These are phyloP conservation scores for Koerneria pararmatus DNA, from an alignment of 2,888 invertebrate species.

Conservation along the genomic window DNA sequence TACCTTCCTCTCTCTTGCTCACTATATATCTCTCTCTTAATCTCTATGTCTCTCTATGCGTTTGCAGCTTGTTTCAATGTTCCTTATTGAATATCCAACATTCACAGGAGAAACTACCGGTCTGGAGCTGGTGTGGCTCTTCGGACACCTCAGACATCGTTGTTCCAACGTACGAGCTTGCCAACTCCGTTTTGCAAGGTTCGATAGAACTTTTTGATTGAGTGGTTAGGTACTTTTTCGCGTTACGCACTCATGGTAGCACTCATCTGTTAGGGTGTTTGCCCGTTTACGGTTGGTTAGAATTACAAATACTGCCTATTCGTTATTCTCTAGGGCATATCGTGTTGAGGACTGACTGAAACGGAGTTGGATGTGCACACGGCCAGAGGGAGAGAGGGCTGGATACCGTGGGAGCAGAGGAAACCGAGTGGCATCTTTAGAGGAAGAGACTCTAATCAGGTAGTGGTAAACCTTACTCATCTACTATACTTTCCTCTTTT, in stretches of 20 bases:
- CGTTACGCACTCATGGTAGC: no score
- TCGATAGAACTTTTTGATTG: no score
- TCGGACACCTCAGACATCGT: slow-evolving; percentile 57
- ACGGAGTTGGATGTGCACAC: no score
- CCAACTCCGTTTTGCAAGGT: neutral
- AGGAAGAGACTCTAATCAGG: slow-evolving; percentile 23
- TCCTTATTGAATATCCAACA: no score
- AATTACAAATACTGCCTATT: neutral
- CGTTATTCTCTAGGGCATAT: neutral
- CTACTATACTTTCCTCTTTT: neutral
- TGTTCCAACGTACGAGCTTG: neutral
- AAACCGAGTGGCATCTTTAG: slow-evolving; percentile 1
- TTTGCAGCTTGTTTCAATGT: no score
- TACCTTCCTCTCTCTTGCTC: neutral
- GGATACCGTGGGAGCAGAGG: slow-evolving; percentile 18
- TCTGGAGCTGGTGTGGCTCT: slow-evolving; percentile 95
- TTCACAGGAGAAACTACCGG: slow-evolving; percentile 65
- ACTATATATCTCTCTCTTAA: neutral
- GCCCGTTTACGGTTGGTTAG: neutral
- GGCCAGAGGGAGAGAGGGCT: no score
- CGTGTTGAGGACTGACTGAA: no score
- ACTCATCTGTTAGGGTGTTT: no score
- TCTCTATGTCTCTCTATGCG: no score
- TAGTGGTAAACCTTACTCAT: neutral
- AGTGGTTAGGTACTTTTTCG: no score